Evolutionary conservation across 1,140 invertebrate species (phyloP).

Genomic region (Myzus persicae): DNA sequence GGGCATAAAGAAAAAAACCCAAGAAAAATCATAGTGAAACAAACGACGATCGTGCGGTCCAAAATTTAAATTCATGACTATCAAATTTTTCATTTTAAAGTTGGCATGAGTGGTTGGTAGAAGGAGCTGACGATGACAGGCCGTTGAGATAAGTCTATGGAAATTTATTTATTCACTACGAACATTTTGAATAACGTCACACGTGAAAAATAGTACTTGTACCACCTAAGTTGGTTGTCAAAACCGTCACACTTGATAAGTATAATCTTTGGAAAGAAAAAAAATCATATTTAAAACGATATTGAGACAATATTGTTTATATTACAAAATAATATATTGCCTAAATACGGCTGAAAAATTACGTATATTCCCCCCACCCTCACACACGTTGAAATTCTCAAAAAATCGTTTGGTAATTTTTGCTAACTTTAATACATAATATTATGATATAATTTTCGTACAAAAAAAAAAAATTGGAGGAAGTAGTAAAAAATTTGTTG

Average conservation of each 20-base stretch:
- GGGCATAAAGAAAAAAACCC: no score
- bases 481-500: neutral
- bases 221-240: neutral
- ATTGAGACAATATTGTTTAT: constrained; percentile 4
- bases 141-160: constrained; percentile 13
- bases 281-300: neutral
- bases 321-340: neutral
- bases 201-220: neutral
- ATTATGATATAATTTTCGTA: neutral
- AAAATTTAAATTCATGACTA: constrained; percentile 9
- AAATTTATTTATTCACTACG: neutral
- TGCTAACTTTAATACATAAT: no score
- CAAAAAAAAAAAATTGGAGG: neutral
- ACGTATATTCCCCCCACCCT: no score
- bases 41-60: neutral
- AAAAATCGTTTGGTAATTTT: neutral
- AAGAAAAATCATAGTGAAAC: neutral
- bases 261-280: neutral
- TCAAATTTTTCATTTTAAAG: constrained; percentile 1
- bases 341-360: neutral
- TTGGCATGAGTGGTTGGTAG: neutral
- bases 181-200: neutral
- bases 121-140: neutral
- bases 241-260: neutral
- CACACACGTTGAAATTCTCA: neutral